Evolutionary conservation across 2,113 vertebrate species (phyloP).

Genomic region (Bubo bubo): DNA sequence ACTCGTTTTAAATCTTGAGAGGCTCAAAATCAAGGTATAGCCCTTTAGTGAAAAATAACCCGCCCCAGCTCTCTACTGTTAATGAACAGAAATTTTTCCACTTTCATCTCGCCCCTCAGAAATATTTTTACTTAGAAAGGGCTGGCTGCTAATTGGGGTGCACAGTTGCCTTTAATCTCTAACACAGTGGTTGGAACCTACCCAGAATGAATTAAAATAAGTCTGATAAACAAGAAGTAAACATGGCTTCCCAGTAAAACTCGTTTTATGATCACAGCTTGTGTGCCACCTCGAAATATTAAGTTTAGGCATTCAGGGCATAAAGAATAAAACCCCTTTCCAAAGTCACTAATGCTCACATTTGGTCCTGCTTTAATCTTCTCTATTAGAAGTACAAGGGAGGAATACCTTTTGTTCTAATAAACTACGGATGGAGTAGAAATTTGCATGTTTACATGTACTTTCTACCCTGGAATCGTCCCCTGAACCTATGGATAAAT

Average conservation of each 20-base stretch:
- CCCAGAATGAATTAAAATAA: slow-evolving; percentile 76
- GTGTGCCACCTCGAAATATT: slow-evolving; percentile 70
- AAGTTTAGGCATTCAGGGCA: slow-evolving; percentile 40
- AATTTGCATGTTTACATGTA: background rate
- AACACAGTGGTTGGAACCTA: slow-evolving; percentile 71
- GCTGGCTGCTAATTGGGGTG: slow-evolving; percentile 74
- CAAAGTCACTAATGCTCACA: slow-evolving; percentile 14
- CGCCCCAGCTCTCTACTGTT: slow-evolving; percentile 44
- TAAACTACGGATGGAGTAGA: background rate
- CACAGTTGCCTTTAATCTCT: slow-evolving; percentile 76
- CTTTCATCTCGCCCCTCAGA: slow-evolving; percentile 77
- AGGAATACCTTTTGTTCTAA: background rate
- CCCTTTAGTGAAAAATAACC: background rate
- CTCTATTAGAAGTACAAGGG: background rate
- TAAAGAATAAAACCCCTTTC: slow-evolving; percentile 46
- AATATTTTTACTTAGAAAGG: slow-evolving; percentile 72
- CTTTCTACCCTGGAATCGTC: background rate
- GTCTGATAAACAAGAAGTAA: slow-evolving; percentile 76
- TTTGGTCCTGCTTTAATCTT: slow-evolving; percentile 4
- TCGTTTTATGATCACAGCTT: slow-evolving; percentile 74
- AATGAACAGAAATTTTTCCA: slow-evolving; percentile 74
- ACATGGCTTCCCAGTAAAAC: slow-evolving; percentile 73
- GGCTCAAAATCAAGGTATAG: background rate
- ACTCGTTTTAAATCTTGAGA: background rate
- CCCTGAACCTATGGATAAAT: background rate